Base-by-base conservation (phyloP, 2,797 vertebrate genomes). In the Bovichtus diacanthus region DNA sequence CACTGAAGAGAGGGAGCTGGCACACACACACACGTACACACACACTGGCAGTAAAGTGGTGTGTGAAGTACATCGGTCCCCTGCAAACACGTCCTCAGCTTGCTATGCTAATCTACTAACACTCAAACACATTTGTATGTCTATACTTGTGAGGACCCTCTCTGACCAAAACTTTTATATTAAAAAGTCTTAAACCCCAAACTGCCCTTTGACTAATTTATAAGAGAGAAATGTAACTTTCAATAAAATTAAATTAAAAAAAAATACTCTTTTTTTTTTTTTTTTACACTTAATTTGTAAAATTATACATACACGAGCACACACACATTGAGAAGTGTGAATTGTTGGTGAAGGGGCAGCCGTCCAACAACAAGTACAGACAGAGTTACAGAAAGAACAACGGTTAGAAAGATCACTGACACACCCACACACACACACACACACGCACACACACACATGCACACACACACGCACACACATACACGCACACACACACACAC, bases 341-440 rank as follows among this genome's bases (percentile, higher is more conserved):
- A 23, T 27, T 31, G 18, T 25, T 60, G 23, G 36, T 51, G 11
- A 67, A 43, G n/a, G 25, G 31, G 61, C 75, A 76, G 63, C 3
- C 11, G 0, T 60, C 69, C 64, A 85, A 83, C 11, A 78, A 74
- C 87, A 88, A 80, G 87, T 78, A 68, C 53, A 81, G 66, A 70
- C 82, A 80, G 44, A 71, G 23, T 46, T 70, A 44, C 3, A 41
- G 54, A 29, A 59, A 46, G 58, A 79, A 70, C 0, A 5, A 61
- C 63, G 1, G 74, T 83, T 78, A 23, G 44, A 73, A 47, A 69
- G 27, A 63, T 61, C 54, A 11, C 9, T 2, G 31, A 73, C 84
- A 84, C 78, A 60, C 85, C 31, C 70, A 63, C 46, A 18, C 9
- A 53, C 8, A 47, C 38, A 55, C 43, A 59, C 23, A 55, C 31